Evolutionary conservation across 2,797 vertebrate species (phyloP).

Genomic region (Hipposideros larvatus): DNA sequence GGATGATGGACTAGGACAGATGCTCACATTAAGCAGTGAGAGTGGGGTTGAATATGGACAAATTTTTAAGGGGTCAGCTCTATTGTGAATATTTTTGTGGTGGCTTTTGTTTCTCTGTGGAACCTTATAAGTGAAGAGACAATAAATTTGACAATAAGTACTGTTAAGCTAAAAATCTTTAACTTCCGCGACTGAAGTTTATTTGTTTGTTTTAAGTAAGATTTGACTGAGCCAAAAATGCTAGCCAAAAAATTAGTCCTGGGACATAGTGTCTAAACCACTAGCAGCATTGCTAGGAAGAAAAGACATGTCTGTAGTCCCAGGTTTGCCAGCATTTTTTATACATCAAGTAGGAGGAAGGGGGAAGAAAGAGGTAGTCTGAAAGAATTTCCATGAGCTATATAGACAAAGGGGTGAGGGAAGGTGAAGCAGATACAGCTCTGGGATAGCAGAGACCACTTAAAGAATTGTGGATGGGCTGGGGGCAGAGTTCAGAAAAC

Average conservation of each 20-base stretch:
- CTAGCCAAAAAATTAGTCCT: background rate
- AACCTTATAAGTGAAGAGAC: background rate
- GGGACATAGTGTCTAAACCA: background rate
- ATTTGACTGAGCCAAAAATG: background rate
- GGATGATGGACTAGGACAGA: background rate
- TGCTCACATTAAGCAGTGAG: background rate
- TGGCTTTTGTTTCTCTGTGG: background rate
- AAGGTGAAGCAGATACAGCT: background rate
- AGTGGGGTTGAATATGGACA: background rate
- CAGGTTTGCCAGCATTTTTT: background rate
- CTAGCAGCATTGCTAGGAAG: background rate
- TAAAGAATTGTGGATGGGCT: background rate
- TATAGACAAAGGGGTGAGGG: no score
- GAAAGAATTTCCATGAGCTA: background rate
- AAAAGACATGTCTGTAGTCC: background rate
- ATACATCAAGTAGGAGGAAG: background rate
- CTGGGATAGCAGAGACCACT: background rate
- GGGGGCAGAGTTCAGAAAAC: background rate
- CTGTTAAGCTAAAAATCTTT: background rate
- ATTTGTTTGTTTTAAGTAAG: background rate
- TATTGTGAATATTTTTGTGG: background rate
- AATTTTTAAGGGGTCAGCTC: background rate
- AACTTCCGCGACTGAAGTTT: background rate
- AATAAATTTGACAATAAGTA: background rate
- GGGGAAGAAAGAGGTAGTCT: background rate